Conservation (phyloP, 2,797 vertebrate species). For the Hipposideros larvatus region DNA sequence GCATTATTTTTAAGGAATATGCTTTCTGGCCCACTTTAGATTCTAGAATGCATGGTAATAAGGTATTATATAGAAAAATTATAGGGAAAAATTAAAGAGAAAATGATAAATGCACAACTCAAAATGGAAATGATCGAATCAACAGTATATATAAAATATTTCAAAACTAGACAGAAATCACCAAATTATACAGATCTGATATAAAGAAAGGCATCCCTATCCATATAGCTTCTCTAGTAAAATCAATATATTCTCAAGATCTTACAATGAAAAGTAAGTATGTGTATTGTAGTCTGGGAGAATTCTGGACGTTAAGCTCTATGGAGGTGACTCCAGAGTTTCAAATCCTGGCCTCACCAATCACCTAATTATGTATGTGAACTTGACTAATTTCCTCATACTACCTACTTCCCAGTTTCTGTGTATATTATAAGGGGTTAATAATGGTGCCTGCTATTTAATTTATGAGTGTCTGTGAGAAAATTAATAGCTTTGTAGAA, state of each 20-base stretch:
- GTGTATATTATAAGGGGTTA: background rate
- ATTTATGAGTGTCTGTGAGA: background rate
- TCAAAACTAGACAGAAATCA: background rate
- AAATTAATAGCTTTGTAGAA: background rate
- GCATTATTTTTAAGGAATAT: background rate
- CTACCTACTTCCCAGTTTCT: background rate
- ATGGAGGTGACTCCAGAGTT: background rate
- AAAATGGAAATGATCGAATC: background rate
- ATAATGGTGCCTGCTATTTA: background rate
- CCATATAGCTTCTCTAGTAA: background rate
- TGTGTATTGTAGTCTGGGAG: background rate
- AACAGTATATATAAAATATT: background rate
- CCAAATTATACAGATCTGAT: background rate
- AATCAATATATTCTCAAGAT: background rate
- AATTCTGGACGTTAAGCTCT: background rate
- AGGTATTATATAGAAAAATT: background rate
- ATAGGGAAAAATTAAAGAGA: background rate
- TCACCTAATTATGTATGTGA: background rate
- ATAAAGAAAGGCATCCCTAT: background rate
- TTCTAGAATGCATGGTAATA: background rate
- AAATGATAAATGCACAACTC: background rate
- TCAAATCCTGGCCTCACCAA: background rate
- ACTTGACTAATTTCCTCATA: background rate
- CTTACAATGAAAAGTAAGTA: background rate
- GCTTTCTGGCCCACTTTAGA: background rate